Evolutionary conservation across 2,888 invertebrate species (phyloP).

Genomic region (Napeogenes sylphis): DNA sequence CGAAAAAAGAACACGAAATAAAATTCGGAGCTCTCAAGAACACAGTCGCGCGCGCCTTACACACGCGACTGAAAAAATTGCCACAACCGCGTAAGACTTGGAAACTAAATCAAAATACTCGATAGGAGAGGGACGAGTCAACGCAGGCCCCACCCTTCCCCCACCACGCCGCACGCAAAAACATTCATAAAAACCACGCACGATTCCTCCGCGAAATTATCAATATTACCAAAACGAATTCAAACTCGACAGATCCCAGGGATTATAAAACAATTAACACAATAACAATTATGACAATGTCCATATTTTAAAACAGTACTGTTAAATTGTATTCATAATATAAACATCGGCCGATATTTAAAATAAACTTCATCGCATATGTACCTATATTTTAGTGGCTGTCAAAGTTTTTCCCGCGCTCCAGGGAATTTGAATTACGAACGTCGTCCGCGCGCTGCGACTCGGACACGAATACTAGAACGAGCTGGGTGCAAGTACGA

Average conservation of each 20-base stretch:
- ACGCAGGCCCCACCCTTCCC: slow-evolving; percentile 72
- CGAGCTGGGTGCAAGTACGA: slow-evolving; percentile 42
- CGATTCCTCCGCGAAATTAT: slow-evolving; percentile 70
- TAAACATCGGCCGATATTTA: slow-evolving; percentile 51
- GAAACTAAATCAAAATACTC: slow-evolving; percentile 78
- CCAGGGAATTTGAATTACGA: slow-evolving; percentile 49
- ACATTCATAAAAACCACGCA: slow-evolving; percentile 74
- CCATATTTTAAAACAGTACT: slow-evolving; percentile 69
- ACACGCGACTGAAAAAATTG: slow-evolving; percentile 77
- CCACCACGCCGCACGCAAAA: slow-evolving; percentile 74
- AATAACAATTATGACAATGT: slow-evolving; percentile 67
- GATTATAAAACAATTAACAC: slow-evolving; percentile 62
- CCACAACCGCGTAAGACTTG: slow-evolving; percentile 75
- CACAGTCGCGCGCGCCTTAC: slow-evolving; percentile 67
- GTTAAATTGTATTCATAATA: slow-evolving; percentile 59
- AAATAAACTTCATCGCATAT: slow-evolving; percentile 32
- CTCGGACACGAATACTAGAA: slow-evolving; percentile 65
- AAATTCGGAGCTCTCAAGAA: slow-evolving; percentile 50
- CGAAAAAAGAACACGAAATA: slow-evolving; percentile 39
- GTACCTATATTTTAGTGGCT: slow-evolving; percentile 37
- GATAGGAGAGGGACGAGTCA: slow-evolving; percentile 75
- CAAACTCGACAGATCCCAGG: slow-evolving; percentile 50
- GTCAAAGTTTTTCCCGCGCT: slow-evolving; percentile 68
- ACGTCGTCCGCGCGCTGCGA: slow-evolving; percentile 65
- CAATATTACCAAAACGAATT: slow-evolving; percentile 69